Base-by-base conservation (phyloP, 1,140 invertebrate species). In the Galleria mellonella region DNA sequence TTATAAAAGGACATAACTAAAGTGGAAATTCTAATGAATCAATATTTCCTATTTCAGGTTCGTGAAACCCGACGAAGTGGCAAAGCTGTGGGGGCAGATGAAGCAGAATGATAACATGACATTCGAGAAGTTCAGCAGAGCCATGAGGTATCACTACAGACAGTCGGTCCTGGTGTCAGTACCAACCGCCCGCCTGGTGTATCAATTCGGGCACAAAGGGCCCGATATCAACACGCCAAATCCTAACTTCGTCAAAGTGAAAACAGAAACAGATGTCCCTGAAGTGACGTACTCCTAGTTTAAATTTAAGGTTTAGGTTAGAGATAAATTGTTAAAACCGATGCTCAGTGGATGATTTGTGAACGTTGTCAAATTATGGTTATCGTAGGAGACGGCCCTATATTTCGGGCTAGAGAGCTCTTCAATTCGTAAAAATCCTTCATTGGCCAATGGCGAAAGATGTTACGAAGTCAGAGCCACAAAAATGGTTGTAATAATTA, bases 101-200 rank as follows among this genome's bases (percentile, higher is more conserved):
- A 96, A 96, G 72, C 93, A 94, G 69, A 97, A 98, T 72, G 91
- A 92, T 15, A 91, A 93, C 67, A 97, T 97, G 96, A 97, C 94
- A 10, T 98, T 97, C 72, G 96, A 97, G 73, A 98, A 98, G 82
- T 90, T 97, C 50, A 96, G 94, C 83, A 79, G 96, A 61, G 96
- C 96, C 4, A 97, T 98, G 95, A 91, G 96, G 91, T 96, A 97
- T 84, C 96, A 96, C 79, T 97, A 97, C 83, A 92, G 93, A 72
- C 92, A 93, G 66, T 88, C 92, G 67, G 94, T 96, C 28, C 90
- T 96, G 32, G 89, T 92, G 28, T 92, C 94, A 4, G 94, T 96
- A 1, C 90, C 94, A 36, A 94, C 94, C 4, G 88, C 93, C 40
- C 87, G 94, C 41, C 87, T 97, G 35, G 94, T 97, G 4, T 96